Conservation (phyloP, 2,797 vertebrate genomes). For the Micrastur ruficollis region DNA sequence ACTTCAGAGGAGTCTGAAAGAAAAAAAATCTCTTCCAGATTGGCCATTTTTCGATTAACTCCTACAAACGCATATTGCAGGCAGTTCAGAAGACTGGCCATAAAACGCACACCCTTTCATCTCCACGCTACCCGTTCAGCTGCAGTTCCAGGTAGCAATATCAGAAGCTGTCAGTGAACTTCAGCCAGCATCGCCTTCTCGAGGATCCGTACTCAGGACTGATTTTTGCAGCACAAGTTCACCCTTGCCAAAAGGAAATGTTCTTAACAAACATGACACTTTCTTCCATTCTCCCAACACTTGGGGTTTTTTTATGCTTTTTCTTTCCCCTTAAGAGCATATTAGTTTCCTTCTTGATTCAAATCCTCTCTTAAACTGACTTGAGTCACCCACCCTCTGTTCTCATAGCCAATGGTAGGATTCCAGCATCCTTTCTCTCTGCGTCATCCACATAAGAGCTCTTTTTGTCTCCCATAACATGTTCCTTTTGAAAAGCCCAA, state of each 20-base stretch:
- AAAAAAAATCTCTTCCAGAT: conserved; percentile 25
- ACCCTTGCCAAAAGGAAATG: neutral
- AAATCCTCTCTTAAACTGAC: conserved; percentile 24
- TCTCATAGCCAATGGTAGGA: neutral
- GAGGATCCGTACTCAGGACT: neutral
- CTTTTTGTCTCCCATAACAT: neutral
- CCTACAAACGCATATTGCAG: neutral
- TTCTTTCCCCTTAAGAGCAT: neutral
- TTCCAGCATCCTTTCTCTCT: neutral
- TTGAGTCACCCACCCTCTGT: conserved; percentile 6
- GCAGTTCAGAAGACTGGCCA: neutral
- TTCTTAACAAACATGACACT: neutral
- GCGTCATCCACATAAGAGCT: neutral
- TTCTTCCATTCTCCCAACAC: neutral
- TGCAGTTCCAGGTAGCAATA: neutral
- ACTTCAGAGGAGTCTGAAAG: conserved; percentile 1
- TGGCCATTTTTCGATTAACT: neutral
- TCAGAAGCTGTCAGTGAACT: neutral
- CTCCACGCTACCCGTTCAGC: neutral
- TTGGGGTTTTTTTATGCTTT: neutral
- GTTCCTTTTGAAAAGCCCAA: neutral
- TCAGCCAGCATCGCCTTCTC: neutral
- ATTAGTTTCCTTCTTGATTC: conserved; percentile 35
- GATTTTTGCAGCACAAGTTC: neutral
- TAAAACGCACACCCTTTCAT: neutral